Percentiles rank a stretch among this genome's conserved stretches.
Evolutionary conservation across 2,797 vertebrate species (phyloP).

Genomic region (Lepidocolaptes lacrymiger): DNA sequence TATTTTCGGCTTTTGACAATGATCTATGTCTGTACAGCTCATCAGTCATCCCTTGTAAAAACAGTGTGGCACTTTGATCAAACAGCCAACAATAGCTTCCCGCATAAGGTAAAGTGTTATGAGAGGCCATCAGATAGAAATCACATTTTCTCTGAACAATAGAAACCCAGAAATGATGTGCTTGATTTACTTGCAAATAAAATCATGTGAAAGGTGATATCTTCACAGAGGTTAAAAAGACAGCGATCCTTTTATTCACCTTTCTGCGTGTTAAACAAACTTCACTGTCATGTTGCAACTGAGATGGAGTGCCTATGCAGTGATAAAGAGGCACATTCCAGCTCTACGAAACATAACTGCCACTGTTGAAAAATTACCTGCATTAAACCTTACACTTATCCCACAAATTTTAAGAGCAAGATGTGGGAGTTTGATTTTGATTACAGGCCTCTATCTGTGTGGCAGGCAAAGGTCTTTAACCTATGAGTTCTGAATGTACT

Average conservation of each 20-base stretch:
- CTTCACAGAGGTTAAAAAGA: slow-evolving; percentile 55
- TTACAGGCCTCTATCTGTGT: slow-evolving; percentile 71
- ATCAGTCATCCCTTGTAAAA: slow-evolving; percentile 78
- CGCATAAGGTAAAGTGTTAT: slow-evolving; percentile 68
- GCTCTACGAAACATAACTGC: slow-evolving; percentile 58
- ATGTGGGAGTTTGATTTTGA: slow-evolving; percentile 71
- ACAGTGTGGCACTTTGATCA: slow-evolving; percentile 74
- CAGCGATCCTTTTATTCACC: slow-evolving; percentile 67
- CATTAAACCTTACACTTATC: slow-evolving; percentile 68
- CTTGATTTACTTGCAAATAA: slow-evolving; percentile 74
- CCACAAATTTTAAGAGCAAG: slow-evolving; percentile 56
- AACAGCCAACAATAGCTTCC: slow-evolving; percentile 72
- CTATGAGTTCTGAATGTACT: slow-evolving; percentile 29
- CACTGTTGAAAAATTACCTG: slow-evolving; percentile 74
- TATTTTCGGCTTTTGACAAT: slow-evolving; percentile 70
- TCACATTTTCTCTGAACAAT: slow-evolving; percentile 72
- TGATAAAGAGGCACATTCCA: slow-evolving; percentile 71
- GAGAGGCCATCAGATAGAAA: slow-evolving; percentile 71
- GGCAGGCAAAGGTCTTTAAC: slow-evolving; percentile 65
- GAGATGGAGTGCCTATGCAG: slow-evolving; percentile 55
- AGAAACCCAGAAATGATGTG: slow-evolving; percentile 64
- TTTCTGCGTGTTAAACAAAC: slow-evolving; percentile 69
- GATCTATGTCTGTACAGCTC: slow-evolving; percentile 72
- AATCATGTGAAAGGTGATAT: slow-evolving; percentile 73
- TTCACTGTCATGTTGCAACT: slow-evolving; percentile 56